Base-by-base conservation (phyloP, 2,113 vertebrate species). In the Actenoides hombroni region DNA sequence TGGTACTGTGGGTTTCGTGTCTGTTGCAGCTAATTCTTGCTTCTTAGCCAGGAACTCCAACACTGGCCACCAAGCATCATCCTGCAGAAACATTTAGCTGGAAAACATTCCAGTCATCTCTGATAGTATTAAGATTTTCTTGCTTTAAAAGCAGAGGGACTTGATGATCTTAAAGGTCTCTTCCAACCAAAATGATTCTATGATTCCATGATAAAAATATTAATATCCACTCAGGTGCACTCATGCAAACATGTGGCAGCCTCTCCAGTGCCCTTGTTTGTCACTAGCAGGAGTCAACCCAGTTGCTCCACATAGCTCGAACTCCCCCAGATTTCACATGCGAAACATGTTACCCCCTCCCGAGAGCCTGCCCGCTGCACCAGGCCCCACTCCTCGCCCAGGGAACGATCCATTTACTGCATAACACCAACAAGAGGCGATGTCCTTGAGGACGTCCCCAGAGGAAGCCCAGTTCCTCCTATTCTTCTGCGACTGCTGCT, bases 381-480 rank as follows among this genome's bases (percentile, higher is more conserved):
- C 1, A 20, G 73, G 31, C 16, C 24, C 56, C 1, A 2, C 37
- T 78, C 17, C 79, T 78, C 4, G 2, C 35, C 12, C 6, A 0
- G 16, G 16, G 39, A 69, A 53, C 4, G 1, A 31, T 49, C 10
- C 6, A 28, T 6, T 39, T 33, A 3, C 18, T 18, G 44, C 57
- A 15, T 4, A 6, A 7, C 64, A 1, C 57, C 16, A 2, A 24
- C 13, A 12, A 0, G 0, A 3, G 3, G 3, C 15, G 0, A 2
- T 5, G 51, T 59, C 81, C 83, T 92, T 67, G 74, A 51, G 49
- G 53, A 26, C 4, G 3, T 76, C 76, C 46, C 94, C 83, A 46
- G 91, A 67, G 94, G 75, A 46, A 86, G 31, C 48, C 4, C 16
- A 86, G 95, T 97, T 96, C 96, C 95, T 97, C 77, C 92, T 60